These are phyloP conservation scores for Melanostoma mellinum DNA, from an alignment of 2,888 invertebrate species.

Conservation along the genomic window DNA sequence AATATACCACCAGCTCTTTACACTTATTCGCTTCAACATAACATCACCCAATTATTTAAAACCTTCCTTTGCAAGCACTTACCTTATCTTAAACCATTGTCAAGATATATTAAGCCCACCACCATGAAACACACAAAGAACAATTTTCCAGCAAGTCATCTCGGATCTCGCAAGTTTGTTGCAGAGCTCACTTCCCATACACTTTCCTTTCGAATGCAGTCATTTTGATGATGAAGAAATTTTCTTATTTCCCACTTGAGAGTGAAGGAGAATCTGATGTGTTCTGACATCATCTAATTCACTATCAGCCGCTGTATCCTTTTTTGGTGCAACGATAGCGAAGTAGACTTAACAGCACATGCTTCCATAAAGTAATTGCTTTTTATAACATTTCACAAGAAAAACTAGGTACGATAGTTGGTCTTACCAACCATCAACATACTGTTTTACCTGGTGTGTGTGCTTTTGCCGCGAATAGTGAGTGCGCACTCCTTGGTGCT, in stretches of 20 bases:
- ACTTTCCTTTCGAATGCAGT: no score
- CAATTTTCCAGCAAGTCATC: no score
- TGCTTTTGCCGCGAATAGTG: not conserved
- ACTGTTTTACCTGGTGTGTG: slow-evolving; percentile 18
- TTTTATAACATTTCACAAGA: slow-evolving; percentile 40
- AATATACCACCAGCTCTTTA: no score
- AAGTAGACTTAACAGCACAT: slow-evolving; percentile 49
- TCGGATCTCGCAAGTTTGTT: no score
- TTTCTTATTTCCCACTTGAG: slow-evolving; percentile 58
- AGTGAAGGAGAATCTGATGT: slow-evolving; percentile 1
- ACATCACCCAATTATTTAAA: no score
- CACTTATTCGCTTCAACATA: no score
- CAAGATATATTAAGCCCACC: no score
- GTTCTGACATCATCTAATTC: slow-evolving; percentile 47
- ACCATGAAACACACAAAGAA: no score
- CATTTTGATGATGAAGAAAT: slow-evolving; percentile 66
- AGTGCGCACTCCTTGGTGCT: slow-evolving; percentile 45
- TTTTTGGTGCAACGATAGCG: slow-evolving; percentile 11
- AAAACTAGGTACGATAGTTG: no score
- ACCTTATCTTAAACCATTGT: no score
- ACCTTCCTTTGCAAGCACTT: no score
- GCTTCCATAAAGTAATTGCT: slow-evolving; percentile 58
- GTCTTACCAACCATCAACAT: not conserved
- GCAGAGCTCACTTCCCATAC: no score
- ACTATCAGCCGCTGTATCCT: slow-evolving; percentile 47